These are phyloP conservation scores for Ephialtes manifestator DNA, from an alignment of 2,888 invertebrate genomes.

Conservation along the genomic window DNA sequence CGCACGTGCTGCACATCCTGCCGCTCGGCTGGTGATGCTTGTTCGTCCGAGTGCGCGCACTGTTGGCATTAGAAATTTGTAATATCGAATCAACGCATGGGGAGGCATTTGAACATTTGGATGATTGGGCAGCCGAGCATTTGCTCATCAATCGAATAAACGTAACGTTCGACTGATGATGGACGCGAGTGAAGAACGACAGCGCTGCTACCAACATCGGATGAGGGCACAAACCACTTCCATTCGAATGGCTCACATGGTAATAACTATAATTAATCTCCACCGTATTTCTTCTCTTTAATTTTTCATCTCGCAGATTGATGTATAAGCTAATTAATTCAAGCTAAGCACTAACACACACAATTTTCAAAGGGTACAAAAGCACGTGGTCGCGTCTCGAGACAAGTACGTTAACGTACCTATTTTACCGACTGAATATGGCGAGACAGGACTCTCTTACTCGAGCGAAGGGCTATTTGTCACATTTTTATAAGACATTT, in stretches of 20 bases:
- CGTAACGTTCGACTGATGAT: slow-evolving; percentile 60
- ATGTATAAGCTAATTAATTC: not conserved
- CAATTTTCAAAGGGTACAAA: not conserved
- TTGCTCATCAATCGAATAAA: slow-evolving; percentile 62
- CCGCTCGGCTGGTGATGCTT: not conserved
- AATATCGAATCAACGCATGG: slow-evolving; percentile 53
- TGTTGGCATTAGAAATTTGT: slow-evolving; percentile 65
- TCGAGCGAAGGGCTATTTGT: too few species aligned
- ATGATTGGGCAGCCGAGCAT: slow-evolving; percentile 41
- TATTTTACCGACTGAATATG: too few species aligned
- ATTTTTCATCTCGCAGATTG: not conserved
- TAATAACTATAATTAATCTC: slow-evolving; percentile 28
- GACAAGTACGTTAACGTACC: too few species aligned
- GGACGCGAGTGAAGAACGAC: slow-evolving; percentile 29
- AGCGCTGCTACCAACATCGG: not conserved
- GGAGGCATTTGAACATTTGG: slow-evolving; percentile 13
- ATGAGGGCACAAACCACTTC: not conserved
- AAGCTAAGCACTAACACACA: not conserved
- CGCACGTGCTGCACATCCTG: slow-evolving; percentile 52
- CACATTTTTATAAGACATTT: too few species aligned
- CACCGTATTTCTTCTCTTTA: slow-evolving; percentile 3
- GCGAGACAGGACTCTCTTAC: too few species aligned
- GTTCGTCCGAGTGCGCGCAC: slow-evolving; percentile 21
- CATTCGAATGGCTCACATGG: not conserved
- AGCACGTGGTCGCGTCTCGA: too few species aligned